These are phyloP conservation scores for Anoura caudifer DNA, from an alignment of 2,113 vertebrate species.

Conservation along the genomic window DNA sequence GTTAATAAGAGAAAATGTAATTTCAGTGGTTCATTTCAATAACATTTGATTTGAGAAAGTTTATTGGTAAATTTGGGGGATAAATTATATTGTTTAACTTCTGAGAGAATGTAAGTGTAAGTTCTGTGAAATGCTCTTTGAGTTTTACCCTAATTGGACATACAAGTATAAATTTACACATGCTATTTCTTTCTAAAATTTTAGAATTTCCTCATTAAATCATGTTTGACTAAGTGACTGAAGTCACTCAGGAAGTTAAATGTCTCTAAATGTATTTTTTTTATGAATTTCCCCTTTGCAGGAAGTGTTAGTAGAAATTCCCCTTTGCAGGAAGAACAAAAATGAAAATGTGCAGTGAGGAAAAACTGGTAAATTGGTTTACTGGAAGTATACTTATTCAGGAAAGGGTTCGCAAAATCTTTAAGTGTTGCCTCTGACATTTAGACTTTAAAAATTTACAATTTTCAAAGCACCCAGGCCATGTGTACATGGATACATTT, in stretches of 20 bases:
- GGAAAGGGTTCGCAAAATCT: neutral
- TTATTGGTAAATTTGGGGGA: neutral
- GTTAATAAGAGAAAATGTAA: slow-evolving; percentile 37
- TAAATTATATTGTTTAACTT: neutral
- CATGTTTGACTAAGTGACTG: neutral
- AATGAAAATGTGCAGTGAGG: neutral
- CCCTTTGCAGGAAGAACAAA: neutral
- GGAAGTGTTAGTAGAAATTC: slow-evolving; percentile 23
- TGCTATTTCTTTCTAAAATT: slow-evolving; percentile 27
- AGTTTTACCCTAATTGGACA: slow-evolving; percentile 20
- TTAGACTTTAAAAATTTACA: neutral
- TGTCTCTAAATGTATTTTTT: slow-evolving; percentile 39
- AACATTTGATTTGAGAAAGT: slow-evolving; percentile 2
- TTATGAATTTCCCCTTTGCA: neutral
- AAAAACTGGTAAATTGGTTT: slow-evolving; percentile 55
- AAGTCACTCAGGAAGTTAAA: slow-evolving; percentile 63
- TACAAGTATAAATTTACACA: neutral
- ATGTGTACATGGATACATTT: neutral
- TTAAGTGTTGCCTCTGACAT: neutral
- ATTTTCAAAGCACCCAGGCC: neutral
- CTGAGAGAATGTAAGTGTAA: slow-evolving; percentile 19
- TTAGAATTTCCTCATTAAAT: slow-evolving; percentile 14
- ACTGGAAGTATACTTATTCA: slow-evolving; percentile 36
- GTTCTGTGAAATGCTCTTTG: slow-evolving; percentile 30
- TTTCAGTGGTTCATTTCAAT: neutral